Percentiles rank a stretch among this genome's conserved stretches.
phyloP scores from a whole-genome alignment of 1,140 invertebrate genomes.

The Cherax destructor region DNA sequence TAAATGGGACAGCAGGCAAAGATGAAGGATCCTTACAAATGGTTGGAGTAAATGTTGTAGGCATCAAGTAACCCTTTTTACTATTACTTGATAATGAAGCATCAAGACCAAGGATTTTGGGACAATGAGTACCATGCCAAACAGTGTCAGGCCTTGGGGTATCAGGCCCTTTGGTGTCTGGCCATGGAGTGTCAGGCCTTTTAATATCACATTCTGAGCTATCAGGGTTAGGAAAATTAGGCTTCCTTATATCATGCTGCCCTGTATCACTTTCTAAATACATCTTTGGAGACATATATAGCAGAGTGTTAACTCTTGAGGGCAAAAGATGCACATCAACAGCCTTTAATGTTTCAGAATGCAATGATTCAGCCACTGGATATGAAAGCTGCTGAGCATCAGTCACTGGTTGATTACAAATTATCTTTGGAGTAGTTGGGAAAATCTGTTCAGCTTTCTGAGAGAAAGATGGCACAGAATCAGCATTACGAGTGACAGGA shows the following conservation, averaged over 20 bases:
- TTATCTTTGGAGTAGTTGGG: no score
- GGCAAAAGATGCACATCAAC: no score
- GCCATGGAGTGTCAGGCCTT: background rate
- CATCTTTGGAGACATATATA: no score
- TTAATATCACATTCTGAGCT: background rate
- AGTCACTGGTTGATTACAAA: background rate
- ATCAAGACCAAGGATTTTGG: background rate
- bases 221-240: background rate
- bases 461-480: background rate
- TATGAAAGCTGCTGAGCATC: background rate
- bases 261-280: background rate
- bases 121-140: slow-evolving; percentile 9
- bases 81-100: background rate
- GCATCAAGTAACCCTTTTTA: background rate
- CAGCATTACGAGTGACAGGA: background rate
- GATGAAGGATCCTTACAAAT: background rate
- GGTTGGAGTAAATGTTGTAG: background rate
- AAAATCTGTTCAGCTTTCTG: background rate
- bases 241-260: background rate
- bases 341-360: background rate
- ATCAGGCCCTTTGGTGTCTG: background rate
- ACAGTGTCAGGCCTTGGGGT: background rate
- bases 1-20: background rate
- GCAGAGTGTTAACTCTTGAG: no score
- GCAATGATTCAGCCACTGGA: background rate